phyloP scores from a whole-genome alignment of 1,140 invertebrate species.

The Drosophila trapezifrons region DNA sequence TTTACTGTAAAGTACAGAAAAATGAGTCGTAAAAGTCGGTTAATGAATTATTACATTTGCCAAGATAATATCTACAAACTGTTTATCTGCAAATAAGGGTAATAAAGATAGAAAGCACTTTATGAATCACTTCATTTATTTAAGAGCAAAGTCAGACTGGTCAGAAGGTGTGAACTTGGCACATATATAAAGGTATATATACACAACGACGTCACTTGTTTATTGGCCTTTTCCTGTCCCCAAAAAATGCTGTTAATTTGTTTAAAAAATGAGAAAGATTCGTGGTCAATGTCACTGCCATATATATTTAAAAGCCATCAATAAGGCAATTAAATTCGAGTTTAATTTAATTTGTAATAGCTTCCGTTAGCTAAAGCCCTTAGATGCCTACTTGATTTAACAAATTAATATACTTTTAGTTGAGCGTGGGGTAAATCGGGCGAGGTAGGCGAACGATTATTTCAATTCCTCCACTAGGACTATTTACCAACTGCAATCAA shows the following conservation, averaged over 20 bases:
- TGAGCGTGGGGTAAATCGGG: background rate
- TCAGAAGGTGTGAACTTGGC: background rate
- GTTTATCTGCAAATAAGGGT: background rate
- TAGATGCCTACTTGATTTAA: background rate
- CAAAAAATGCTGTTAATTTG: background rate
- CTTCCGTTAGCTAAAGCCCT: background rate
- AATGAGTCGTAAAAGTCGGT: too few species aligned
- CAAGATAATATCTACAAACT: background rate
- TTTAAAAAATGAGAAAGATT: background rate
- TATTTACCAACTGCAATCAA: conserved; percentile 15
- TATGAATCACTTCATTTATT: conserved; percentile 1
- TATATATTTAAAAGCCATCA: background rate
- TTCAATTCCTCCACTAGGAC: background rate
- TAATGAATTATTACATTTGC: too few species aligned
- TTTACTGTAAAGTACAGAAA: background rate
- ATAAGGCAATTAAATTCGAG: background rate
- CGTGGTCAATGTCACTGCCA: background rate
- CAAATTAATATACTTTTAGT: background rate
- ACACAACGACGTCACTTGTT: background rate
- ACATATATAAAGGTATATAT: background rate
- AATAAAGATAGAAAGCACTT: background rate
- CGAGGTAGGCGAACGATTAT: background rate
- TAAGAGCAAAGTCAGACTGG: background rate
- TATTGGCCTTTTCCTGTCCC: background rate
- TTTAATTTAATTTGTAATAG: background rate